Base-by-base conservation (phyloP, 2,113 vertebrate species). In the Rostratula benghalensis region DNA sequence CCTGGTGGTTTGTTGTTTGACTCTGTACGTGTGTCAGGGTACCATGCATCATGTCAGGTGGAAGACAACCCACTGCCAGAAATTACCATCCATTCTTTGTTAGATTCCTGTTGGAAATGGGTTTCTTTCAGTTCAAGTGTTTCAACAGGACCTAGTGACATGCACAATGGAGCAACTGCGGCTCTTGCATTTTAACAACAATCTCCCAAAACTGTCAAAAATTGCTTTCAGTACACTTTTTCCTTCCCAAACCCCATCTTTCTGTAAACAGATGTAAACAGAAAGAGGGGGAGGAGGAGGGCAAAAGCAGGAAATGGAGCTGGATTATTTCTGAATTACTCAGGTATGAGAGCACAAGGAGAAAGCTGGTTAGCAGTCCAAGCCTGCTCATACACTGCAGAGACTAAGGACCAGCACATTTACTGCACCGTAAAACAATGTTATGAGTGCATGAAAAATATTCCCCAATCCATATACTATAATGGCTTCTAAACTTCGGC, bases 401-500 rank as follows among this genome's bases (percentile, higher is more conserved):
- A 91, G 59, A 67, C 39, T 41, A 48, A 95, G 86, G 71, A 83
- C 60, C 5, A 0, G 76, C 35, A 78, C 64, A 39, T 86, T 92
- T 84, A 92, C 86, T 91, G 81, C 81, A 68, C 77, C 7, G 3
- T 87, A 70, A 94, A 95, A 74, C 56, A 81, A 61, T 70, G 28
- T 39, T 77, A 69, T 20, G 48, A 81, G 61, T 64, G 76, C 69
- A 90, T 89, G 74, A 94, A 95, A 92, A 89, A 93, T 81, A 79
- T 45, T 64, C 65, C 86, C 56, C 88, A 81, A 48, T 46, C 71
- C 45, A 78, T 86, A 68, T 11, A 75, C 77, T 69, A 22, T 19
- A 83, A 50, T 54, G 57, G 81, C 83, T 95, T 94, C 95, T 94
- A 85, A 93, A 92, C 74, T 69, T 85, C 92, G 74, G 89, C 94